A percentile compares a stretch with the other conserved stretches of the same genome.
Conservation (phyloP, 2,113 vertebrate genomes). For the Corydoras maculifer region DNA sequence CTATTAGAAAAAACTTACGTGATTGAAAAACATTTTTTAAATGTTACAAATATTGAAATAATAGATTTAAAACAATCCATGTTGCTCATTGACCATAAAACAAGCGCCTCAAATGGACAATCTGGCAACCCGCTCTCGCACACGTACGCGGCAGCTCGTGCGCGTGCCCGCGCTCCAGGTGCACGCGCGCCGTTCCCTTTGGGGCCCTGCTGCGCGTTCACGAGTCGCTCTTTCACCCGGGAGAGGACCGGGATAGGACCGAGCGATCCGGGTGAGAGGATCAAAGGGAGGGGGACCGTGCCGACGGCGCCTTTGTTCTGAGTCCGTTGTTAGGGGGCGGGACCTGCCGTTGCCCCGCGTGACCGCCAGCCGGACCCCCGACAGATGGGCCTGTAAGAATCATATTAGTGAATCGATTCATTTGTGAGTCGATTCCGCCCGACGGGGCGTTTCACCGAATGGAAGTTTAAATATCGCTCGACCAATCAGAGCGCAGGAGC, state of each 20-base stretch:
- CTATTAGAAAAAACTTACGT: no score
- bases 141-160: constrained; percentile 35
- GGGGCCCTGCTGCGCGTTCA: no score
- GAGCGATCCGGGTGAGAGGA: no score
- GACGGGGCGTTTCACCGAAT: background rate
- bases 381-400: background rate
- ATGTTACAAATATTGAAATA: no score
- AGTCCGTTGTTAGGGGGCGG: constrained; percentile 1
- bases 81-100: background rate
- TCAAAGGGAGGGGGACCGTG: no score
- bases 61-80: no score
- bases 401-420: background rate
- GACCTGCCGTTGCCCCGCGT: constrained; percentile 1
- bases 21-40: no score
- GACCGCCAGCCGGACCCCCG: background rate
- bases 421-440: background rate
- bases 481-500: background rate
- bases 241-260: no score
- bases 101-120: background rate
- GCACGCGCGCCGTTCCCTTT: constrained; percentile 20
- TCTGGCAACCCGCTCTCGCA: constrained; percentile 34
- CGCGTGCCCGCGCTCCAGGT: constrained; percentile 18
- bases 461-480: background rate
- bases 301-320: background rate
- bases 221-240: background rate